These are phyloP conservation scores for Euthynnus affinis DNA, from an alignment of 2,797 vertebrate species.

Conservation along the genomic window DNA sequence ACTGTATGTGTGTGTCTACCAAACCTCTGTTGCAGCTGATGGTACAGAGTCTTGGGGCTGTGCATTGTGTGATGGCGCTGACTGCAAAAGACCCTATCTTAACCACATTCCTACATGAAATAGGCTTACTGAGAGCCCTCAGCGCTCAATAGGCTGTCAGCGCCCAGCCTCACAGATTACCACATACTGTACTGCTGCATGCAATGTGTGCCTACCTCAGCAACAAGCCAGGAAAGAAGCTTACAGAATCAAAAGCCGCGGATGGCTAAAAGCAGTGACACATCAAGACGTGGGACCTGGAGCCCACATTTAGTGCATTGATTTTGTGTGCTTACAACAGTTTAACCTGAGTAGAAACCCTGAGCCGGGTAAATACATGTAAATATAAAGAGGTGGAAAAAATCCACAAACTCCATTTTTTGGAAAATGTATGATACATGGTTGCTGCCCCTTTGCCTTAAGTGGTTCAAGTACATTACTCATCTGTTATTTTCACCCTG, in stretches of 20 bases:
- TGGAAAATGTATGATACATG: conserved; percentile 18
- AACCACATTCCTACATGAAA: conserved; percentile 58
- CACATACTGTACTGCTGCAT: conserved; percentile 48
- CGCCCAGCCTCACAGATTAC: conserved; percentile 62
- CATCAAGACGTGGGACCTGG: conserved; percentile 40
- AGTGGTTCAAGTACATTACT: conserved; percentile 36
- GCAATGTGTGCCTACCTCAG: conserved; percentile 69
- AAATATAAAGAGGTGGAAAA: neutral
- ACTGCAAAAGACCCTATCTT: conserved; percentile 63
- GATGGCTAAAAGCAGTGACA: conserved; percentile 46
- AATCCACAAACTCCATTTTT: neutral
- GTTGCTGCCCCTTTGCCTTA: conserved; percentile 5
- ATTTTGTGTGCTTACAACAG: conserved; percentile 2
- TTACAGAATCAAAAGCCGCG: conserved; percentile 36
- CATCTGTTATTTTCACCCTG: conserved; percentile 39
- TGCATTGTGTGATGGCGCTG: conserved; percentile 60
- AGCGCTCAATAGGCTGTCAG: conserved; percentile 59
- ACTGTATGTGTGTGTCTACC: neutral
- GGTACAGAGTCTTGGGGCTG: conserved; percentile 33
- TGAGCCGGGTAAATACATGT: neutral
- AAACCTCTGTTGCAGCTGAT: conserved; percentile 35
- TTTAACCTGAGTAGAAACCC: conserved; percentile 14
- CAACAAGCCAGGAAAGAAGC: conserved; percentile 60
- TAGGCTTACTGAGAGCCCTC: conserved; percentile 71
- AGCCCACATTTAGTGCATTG: neutral